Percentiles rank a stretch among this genome's conserved stretches.
Evolutionary conservation across 2,113 vertebrate genomes (phyloP).

Genomic region (Oryctolagus cuniculus): mOryCun1.1 NC_091443.1:70877001-70877500

Average conservation of each 20-base stretch:
- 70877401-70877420: no score
- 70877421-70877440: no score
- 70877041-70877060: slow-evolving; percentile 18
- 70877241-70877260: neutral
- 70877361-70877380: no score
- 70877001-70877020: neutral
- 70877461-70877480: no score
- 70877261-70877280: no score
- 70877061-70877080: slow-evolving; percentile 61
- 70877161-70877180: neutral
- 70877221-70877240: slow-evolving; percentile 8
- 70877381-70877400: no score
- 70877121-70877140: neutral
- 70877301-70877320: no score
- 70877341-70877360: no score
- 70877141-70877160: neutral
- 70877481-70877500: no score
- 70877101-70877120: slow-evolving; percentile 8
- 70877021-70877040: slow-evolving; percentile 53
- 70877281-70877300: no score
- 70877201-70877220: neutral
- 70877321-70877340: no score
- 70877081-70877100: slow-evolving; percentile 24
- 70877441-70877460: no score
- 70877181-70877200: slow-evolving; percentile 54